A percentile compares a stretch with the other conserved stretches of the same genome.
Conservation (phyloP, 1,140 invertebrate genomes). For the Lucilia sericata region DNA sequence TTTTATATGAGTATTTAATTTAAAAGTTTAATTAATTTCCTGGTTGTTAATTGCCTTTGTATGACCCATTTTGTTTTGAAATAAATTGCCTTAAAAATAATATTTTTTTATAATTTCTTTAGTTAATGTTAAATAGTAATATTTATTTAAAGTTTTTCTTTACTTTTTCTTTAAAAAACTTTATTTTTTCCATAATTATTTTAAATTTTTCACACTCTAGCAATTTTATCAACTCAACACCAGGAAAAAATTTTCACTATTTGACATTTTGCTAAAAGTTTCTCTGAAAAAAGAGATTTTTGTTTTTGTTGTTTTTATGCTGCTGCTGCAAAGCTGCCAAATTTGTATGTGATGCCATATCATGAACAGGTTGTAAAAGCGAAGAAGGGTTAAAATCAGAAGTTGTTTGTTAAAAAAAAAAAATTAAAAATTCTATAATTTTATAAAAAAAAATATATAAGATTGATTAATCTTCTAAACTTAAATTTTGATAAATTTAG, state of each 20-base stretch:
- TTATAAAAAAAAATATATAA: no score
- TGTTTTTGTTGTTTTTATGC: slow-evolving; percentile 10
- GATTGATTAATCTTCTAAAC: no score
- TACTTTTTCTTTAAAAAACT: not conserved
- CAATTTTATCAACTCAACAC: not conserved
- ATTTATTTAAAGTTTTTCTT: not conserved
- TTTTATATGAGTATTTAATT: not conserved
- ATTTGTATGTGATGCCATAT: not conserved
- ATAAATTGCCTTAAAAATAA: not conserved
- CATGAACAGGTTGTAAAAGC: no score
- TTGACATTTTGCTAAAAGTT: slow-evolving; percentile 22
- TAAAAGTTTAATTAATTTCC: slow-evolving; percentile 12
- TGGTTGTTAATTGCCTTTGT: slow-evolving; percentile 20
- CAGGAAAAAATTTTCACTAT: slow-evolving; percentile 34
- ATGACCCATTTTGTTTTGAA: slow-evolving; percentile 13
- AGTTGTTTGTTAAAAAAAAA: no score
- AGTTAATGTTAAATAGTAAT: not conserved
- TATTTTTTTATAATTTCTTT: not conserved
- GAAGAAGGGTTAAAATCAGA: no score
- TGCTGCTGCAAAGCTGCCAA: not conserved
- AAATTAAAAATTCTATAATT: no score
- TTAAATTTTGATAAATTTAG: no score
- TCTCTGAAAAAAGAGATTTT: not conserved
- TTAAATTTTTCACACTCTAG: not conserved
- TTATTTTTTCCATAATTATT: not conserved